Percentiles rank a stretch among this genome's conserved stretches.
These are phyloP conservation scores for Coleophora flavipennella DNA, from an alignment of 2,888 invertebrate genomes.

Conservation along the genomic window DNA sequence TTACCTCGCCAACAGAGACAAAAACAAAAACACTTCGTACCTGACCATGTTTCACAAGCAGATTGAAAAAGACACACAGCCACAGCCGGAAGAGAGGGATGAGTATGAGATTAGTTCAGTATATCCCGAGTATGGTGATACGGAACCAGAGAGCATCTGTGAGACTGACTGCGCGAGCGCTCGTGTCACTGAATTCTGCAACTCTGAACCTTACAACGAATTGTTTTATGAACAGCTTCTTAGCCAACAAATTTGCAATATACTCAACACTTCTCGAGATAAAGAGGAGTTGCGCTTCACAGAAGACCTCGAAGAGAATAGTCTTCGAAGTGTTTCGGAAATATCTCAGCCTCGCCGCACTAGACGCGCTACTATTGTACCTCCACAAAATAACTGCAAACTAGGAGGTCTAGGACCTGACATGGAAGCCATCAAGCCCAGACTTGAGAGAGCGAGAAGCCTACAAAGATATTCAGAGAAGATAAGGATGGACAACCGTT, in stretches of 20 bases:
- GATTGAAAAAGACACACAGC: conserved; percentile 10
- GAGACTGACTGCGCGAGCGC: conserved; percentile 26
- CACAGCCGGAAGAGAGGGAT: conserved; percentile 10
- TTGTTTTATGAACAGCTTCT: conserved; percentile 55
- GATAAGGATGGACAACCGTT: conserved; percentile 58
- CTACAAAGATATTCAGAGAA: conserved; percentile 64
- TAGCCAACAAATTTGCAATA: conserved; percentile 30
- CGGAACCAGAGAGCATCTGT: conserved; percentile 51
- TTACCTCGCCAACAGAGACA: conserved; percentile 49
- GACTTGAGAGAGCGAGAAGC: conserved; percentile 58
- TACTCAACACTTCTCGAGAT: conserved; percentile 33
- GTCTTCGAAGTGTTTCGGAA: conserved; percentile 54
- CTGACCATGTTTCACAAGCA: conserved; percentile 58
- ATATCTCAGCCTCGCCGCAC: conserved; percentile 38
- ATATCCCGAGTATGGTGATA: conserved; percentile 59
- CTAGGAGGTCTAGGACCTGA: conserved; percentile 61
- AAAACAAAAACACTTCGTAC: conserved; percentile 38
- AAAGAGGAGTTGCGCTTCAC: conserved; percentile 22
- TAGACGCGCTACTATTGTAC: conserved; percentile 31
- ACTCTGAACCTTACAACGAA: conserved; percentile 60
- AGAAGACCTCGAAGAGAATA: conserved; percentile 20
- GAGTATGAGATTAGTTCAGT: conserved; percentile 47
- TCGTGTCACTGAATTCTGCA: conserved; percentile 38
- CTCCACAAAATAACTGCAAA: conserved; percentile 39
- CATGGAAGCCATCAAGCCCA: conserved; percentile 51